Conservation (phyloP, 2,113 vertebrate species). For the Danionella cerebrum region DNA sequence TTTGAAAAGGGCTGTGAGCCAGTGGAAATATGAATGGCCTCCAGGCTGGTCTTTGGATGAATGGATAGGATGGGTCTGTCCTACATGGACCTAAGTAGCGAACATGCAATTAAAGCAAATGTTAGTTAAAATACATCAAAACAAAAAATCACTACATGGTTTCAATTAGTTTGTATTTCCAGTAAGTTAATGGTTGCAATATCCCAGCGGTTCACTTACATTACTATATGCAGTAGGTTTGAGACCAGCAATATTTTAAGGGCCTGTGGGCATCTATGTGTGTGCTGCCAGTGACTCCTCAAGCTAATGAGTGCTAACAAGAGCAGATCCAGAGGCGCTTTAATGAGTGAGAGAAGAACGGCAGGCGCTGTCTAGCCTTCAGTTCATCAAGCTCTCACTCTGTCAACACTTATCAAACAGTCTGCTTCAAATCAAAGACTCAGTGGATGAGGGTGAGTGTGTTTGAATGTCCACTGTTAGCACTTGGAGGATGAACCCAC, state of each 20-base stretch:
- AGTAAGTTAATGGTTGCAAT: no score
- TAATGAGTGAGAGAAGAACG: conserved; percentile 25
- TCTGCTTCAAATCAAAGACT: conserved; percentile 27
- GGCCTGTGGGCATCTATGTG: conserved; percentile 4
- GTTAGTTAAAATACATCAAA: no score
- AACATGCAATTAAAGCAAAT: no score
- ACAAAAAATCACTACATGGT: no score
- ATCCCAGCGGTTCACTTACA: not conserved
- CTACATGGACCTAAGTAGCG: no score
- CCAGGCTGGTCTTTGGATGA: no score
- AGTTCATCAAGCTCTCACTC: not conserved
- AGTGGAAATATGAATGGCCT: no score
- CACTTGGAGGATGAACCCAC: not conserved
- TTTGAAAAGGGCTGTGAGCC: no score
- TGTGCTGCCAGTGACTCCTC: conserved; percentile 21
- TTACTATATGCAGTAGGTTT: not conserved
- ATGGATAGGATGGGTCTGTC: no score
- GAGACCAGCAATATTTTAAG: not conserved
- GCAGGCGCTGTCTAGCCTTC: conserved; percentile 12
- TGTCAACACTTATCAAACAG: conserved; percentile 12
- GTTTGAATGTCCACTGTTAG: not conserved
- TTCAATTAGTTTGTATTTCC: no score
- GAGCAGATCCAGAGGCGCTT: conserved; percentile 4
- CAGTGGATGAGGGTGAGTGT: conserved; percentile 7
- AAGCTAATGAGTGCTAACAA: conserved; percentile 37